phyloP scores from a whole-genome alignment of 2,113 vertebrate species.

The Motacilla tschutschensis region DNA sequence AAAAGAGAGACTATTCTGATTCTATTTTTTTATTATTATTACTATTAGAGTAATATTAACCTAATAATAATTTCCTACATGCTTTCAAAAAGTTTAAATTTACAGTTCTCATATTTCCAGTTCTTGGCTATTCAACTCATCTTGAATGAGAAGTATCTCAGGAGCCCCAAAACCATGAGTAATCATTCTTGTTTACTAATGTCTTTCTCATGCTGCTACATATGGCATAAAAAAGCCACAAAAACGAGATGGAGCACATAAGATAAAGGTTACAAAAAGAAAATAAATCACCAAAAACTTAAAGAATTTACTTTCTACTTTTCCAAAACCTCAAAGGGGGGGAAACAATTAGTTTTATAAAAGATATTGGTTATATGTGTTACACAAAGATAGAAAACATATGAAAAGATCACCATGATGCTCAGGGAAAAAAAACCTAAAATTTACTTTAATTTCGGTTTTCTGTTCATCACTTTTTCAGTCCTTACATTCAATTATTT shows the following conservation, averaged over 20 bases:
- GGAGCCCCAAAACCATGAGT: not conserved
- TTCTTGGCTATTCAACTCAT: not conserved
- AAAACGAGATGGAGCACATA: not conserved
- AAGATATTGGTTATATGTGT: not conserved
- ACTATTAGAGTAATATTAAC: not conserved
- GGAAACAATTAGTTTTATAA: not conserved
- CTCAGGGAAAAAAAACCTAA: not conserved
- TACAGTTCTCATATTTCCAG: not conserved
- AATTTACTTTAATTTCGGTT: not conserved
- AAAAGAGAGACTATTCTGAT: not conserved
- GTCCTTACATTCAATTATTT: not conserved
- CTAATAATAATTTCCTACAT: not conserved
- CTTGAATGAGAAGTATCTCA: not conserved
- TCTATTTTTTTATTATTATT: not conserved
- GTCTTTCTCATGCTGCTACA: conserved; percentile 15
- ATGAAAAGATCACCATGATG: not conserved
- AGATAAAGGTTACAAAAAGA: not conserved
- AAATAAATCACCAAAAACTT: not conserved
- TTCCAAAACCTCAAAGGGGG: not conserved
- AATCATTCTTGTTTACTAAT: conserved; percentile 6
- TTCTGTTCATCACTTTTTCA: not conserved
- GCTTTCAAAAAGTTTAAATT: not conserved
- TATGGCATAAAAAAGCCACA: conserved; percentile 13
- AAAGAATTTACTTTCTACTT: not conserved
- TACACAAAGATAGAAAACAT: not conserved